These are phyloP conservation scores for Romanogobio albipinnatus DNA, from an alignment of 2,113 vertebrate genomes.

Conservation along the genomic window DNA sequence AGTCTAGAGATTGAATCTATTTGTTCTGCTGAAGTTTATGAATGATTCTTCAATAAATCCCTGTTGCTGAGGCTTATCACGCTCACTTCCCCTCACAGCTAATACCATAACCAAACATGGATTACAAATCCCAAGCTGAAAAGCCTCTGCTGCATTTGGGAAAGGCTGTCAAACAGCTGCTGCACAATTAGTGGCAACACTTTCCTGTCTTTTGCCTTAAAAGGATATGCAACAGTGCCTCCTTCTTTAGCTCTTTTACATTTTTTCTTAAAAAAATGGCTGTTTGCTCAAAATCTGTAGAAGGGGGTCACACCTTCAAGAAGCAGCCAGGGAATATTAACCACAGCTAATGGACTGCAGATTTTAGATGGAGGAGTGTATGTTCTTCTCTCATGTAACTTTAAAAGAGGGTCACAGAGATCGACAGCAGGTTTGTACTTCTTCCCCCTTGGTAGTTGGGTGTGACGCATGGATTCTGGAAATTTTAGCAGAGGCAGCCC, in stretches of 20 bases:
- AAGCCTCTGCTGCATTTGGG: constrained; percentile 44
- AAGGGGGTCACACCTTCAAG: neutral
- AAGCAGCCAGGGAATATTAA: neutral
- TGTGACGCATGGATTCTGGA: constrained; percentile 7
- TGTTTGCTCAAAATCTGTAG: neutral
- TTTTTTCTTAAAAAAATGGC: neutral
- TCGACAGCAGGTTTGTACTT: too few relatives aligned
- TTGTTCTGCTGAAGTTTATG: constrained; percentile 56
- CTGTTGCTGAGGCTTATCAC: constrained; percentile 47
- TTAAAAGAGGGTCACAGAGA: constrained; percentile 3
- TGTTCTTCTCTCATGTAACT: neutral
- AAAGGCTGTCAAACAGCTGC: constrained; percentile 43
- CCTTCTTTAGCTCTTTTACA: neutral
- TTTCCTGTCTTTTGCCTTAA: neutral
- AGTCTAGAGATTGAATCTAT: constrained; percentile 47
- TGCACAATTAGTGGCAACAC: constrained; percentile 28
- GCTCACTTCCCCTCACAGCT: constrained; percentile 42
- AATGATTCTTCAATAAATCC: constrained; percentile 57
- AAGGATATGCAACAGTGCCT: constrained; percentile 1
- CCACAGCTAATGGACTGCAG: constrained; percentile 16
- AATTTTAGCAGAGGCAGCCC: neutral
- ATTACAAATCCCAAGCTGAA: constrained; percentile 51
- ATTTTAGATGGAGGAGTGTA: constrained; percentile 24
- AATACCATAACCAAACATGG: constrained; percentile 55
- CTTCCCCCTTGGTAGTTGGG: neutral